Percentiles rank a stretch among this genome's conserved stretches.
These are phyloP conservation scores for Tympanuchus pallidicinctus DNA, from an alignment of 2,113 vertebrate genomes.

Conservation along the genomic window DNA sequence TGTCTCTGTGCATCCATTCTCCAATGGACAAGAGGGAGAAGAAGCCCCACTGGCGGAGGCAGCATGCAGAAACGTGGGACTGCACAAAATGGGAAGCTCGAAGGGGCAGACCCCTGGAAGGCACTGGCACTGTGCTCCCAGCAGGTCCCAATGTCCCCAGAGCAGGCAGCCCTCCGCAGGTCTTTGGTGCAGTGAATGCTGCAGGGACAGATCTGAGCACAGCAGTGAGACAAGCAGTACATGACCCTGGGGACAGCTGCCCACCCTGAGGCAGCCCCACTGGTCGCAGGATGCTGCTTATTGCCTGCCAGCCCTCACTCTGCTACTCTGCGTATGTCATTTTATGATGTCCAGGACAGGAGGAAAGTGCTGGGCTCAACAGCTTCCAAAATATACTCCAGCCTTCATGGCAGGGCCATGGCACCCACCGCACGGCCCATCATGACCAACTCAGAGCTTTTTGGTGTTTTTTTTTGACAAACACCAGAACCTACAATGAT, in stretches of 20 bases:
- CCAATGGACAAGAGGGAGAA: neutral
- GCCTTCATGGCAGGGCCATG: too few species aligned
- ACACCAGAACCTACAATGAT: neutral
- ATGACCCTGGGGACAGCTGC: neutral
- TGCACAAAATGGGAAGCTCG: neutral
- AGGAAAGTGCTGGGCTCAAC: too few species aligned
- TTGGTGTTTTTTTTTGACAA: neutral
- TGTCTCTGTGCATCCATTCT: neutral
- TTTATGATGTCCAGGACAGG: too few species aligned
- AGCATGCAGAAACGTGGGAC: neutral
- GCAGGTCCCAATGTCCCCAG: neutral
- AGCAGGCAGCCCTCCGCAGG: too few species aligned
- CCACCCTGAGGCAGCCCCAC: neutral
- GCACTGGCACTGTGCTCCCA: neutral
- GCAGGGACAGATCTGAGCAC: neutral
- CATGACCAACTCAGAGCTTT: neutral
- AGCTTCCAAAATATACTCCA: too few species aligned
- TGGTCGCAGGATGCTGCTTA: neutral
- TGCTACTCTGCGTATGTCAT: neutral
- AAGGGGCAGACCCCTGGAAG: accelerated
- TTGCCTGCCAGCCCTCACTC: neutral
- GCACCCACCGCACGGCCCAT: too few species aligned
- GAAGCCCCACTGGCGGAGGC: neutral
- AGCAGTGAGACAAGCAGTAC: neutral
- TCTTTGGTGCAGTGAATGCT: too few species aligned